Conservation (phyloP, 2,113 vertebrate genomes). For the Syrrhaptes paradoxus region DNA sequence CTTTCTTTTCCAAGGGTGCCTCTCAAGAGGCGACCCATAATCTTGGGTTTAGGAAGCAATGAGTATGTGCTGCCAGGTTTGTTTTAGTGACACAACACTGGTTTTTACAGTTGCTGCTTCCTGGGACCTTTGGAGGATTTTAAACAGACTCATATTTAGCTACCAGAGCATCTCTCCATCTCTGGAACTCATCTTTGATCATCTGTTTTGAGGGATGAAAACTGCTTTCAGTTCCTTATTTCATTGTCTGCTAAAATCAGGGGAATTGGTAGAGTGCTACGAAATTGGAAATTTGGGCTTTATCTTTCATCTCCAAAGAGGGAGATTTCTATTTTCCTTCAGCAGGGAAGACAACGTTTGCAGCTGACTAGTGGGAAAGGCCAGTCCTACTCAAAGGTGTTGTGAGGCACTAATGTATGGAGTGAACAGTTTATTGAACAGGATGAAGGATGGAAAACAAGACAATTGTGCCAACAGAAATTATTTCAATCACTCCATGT, state of each 20-base stretch:
- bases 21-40: not conserved
- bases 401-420: not conserved
- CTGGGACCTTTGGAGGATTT: not conserved
- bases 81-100: not conserved
- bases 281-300: not conserved
- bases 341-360: not conserved
- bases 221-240: not conserved
- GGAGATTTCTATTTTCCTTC: not conserved
- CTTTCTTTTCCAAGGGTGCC: not conserved
- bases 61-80: not conserved
- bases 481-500: not conserved
- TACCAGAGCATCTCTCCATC: not conserved
- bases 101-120: not conserved
- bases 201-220: not conserved
- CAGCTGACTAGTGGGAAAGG: not conserved
- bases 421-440: not conserved
- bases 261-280: not conserved
- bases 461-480: not conserved
- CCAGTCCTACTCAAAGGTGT: not conserved
- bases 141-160: not conserved
- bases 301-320: not conserved
- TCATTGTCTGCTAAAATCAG: not conserved
- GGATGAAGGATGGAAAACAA: not conserved
- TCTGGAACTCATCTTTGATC: not conserved
- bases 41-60: not conserved